Evolutionary conservation across 2,113 vertebrate species (phyloP).

Genomic region (Pelobates fuscus): DNA sequence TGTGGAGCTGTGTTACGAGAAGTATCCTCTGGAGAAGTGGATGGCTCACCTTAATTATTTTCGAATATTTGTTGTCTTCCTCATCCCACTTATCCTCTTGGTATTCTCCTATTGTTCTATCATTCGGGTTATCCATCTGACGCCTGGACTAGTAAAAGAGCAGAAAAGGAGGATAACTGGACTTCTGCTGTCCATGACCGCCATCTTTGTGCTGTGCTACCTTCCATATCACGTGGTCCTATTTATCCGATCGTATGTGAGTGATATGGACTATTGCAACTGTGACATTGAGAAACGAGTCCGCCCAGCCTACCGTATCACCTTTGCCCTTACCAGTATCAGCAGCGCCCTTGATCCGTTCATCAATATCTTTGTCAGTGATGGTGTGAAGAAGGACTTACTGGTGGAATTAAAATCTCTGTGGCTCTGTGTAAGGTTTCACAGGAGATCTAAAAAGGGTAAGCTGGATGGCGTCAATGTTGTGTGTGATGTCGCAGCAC

Average conservation of each 20-base stretch:
- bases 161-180: conserved; percentile 41
- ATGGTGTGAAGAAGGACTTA: conserved; percentile 33
- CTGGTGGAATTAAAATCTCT: conserved; percentile 19
- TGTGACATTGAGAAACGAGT: conserved; percentile 26
- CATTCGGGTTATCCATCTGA: conserved; percentile 14
- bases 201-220: conserved; percentile 50
- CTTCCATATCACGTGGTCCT: conserved; percentile 52
- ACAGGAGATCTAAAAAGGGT: not conserved
- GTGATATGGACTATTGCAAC: not conserved
- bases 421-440: conserved; percentile 3
- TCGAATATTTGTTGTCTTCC: conserved; percentile 43
- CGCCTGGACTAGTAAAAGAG: not conserved
- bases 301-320: conserved; percentile 41
- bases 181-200: conserved; percentile 36
- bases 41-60: conserved; percentile 52
- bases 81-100: conserved; percentile 36
- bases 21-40: conserved; percentile 47
- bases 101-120: conserved; percentile 45
- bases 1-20: conserved; percentile 48
- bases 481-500: not conserved
- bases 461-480: not conserved
- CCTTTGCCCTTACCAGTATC: conserved; percentile 45
- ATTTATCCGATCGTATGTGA: conserved; percentile 31
- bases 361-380: conserved; percentile 49
- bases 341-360: conserved; percentile 51